A percentile compares a stretch with the other conserved stretches of the same genome.
Evolutionary conservation across 2,113 vertebrate species (phyloP).

Genomic region (Eleginops maclovinus): DNA sequence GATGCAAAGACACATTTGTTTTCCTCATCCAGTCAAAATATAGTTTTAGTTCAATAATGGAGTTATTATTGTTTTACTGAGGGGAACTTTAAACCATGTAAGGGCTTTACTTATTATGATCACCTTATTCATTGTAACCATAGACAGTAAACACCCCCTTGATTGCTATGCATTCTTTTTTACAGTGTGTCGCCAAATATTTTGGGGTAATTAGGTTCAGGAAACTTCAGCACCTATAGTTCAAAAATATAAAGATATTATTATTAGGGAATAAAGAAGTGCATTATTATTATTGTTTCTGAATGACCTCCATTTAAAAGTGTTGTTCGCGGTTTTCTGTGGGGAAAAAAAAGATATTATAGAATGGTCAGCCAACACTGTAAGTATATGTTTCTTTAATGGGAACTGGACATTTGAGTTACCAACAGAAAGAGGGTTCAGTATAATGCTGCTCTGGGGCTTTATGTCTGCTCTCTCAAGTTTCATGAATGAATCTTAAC

Average conservation of each 20-base stretch:
- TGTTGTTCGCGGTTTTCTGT: not conserved
- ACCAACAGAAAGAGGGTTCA: constrained; percentile 1
- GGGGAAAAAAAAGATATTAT: not conserved
- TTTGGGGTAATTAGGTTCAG: constrained; percentile 16
- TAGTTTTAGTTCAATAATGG: not conserved
- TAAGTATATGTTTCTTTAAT: constrained; percentile 15
- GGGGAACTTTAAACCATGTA: constrained; percentile 45
- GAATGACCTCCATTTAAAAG: constrained; percentile 13
- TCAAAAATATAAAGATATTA: not conserved
- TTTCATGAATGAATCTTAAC: constrained; percentile 51
- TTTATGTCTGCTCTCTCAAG: constrained; percentile 37
- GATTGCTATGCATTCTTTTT: constrained; percentile 76
- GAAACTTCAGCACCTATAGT: constrained; percentile 37
- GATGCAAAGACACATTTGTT: not conserved
- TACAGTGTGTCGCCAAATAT: constrained; percentile 2
- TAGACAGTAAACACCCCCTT: constrained; percentile 33
- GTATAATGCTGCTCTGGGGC: constrained; percentile 40
- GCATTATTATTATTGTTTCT: not conserved
- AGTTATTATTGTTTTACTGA: constrained; percentile 13
- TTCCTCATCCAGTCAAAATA: not conserved
- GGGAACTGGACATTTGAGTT: constrained; percentile 19
- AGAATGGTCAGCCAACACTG: constrained; percentile 18
- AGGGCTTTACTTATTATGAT: constrained; percentile 67
- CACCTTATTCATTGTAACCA: constrained; percentile 49
- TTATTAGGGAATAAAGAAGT: not conserved